These are phyloP conservation scores for Chironomus riparius DNA, from an alignment of 2,888 invertebrate species.

Conservation along the genomic window DNA sequence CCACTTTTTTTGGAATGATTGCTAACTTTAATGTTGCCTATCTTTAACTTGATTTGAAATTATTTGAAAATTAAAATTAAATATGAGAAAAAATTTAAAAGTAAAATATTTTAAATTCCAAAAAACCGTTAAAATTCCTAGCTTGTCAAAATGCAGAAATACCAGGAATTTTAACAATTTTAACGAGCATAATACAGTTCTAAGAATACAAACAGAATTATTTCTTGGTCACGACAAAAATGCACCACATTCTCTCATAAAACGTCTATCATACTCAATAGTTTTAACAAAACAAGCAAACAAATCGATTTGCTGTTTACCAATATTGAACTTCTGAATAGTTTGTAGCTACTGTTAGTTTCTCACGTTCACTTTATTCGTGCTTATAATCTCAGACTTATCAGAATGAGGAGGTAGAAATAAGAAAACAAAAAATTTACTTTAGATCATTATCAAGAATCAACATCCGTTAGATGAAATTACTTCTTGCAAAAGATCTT, in stretches of 20 bases:
- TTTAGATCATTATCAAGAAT: no score
- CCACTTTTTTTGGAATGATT: neutral
- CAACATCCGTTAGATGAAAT: no score
- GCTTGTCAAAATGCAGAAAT: no score
- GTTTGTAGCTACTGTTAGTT: slow-evolving; percentile 2
- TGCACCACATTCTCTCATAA: neutral
- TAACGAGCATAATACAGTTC: no score
- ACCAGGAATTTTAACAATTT: no score
- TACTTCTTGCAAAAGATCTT: no score
- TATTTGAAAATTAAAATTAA: no score
- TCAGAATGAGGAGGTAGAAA: neutral
- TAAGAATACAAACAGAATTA: no score
- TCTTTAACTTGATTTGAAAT: neutral
- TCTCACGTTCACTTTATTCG: slow-evolving; percentile 6
- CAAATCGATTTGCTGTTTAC: slow-evolving; percentile 16
- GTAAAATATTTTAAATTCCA: no score
- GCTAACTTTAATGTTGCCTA: neutral
- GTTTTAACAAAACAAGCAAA: neutral
- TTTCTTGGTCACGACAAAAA: neutral
- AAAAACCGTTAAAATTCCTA: no score
- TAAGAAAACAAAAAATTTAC: no score
- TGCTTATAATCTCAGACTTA: neutral
- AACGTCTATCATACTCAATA: no score
- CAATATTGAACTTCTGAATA: neutral
- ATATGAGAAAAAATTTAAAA: neutral